Evolutionary conservation across 2,888 invertebrate genomes (phyloP), one percentile per base, ranked within the genome.

Genomic region (Caenorhabditis drosophilae): DNA sequence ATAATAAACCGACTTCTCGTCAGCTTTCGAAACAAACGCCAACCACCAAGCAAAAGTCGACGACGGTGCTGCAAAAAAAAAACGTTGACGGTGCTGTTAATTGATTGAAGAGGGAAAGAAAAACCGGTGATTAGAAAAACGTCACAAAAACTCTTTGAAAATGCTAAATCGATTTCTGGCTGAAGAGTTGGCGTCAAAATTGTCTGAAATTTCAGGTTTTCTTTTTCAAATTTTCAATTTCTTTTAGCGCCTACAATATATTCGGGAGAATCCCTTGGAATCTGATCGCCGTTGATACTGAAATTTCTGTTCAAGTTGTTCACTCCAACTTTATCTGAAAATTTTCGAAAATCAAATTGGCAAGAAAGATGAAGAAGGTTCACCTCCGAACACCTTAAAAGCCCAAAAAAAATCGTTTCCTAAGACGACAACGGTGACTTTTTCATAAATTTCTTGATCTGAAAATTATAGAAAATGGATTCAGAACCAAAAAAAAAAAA

Each of bases 381-480:
- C n/a, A n/a, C n/a, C n/a, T n/a, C n/a, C n/a, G n/a, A n/a, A 36
- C 36, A 36, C 36, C 4, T 9, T 12, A n/a, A 15, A n/a, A 12
- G 36, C 7, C 36, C 36, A 36, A 4, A n/a, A 15, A 15, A n/a
- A n/a, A 36, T 36, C 36, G n/a, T 36, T n/a, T 12, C 36, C 36
- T 4, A 36, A 4, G 4, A 36, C n/a, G 4, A n/a, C 36, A 36
- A 36, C 36, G 7, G 36, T n/a, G 4, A 36, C 16, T 4, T 36
- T 36, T n/a, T 36, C 36, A 36, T 36, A n/a, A n/a, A n/a, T 36
- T 36, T 36, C n/a, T 36, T n/a, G 11, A n/a, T 36, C 36, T 36
- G 36, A n/a, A 36, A 36, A n/a, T 36, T n/a, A n/a, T 9, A 15
- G 36, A 36, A n/a, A 36, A 36, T n/a, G n/a, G n/a, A n/a, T n/a